These are phyloP conservation scores for Hippasteria phrygiana DNA, from an alignment of 53 echinoderm and acorn worm species.

Conservation along the genomic window DNA sequence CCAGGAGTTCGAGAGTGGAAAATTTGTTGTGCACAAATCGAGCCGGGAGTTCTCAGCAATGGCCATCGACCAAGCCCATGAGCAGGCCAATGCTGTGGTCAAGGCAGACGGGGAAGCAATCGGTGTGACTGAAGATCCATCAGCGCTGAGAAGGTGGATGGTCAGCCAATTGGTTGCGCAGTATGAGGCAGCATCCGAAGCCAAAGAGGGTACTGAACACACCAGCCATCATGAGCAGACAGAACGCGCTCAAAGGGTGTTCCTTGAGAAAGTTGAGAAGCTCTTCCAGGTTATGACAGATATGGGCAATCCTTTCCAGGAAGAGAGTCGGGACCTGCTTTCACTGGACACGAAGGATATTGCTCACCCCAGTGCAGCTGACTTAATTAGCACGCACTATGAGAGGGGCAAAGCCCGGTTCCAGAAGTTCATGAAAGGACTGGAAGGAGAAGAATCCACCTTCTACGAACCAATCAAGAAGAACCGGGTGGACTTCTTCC, in stretches of 20 bases:
- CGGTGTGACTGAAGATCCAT: slow-evolving; percentile 40
- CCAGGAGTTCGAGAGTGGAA: slow-evolving; percentile 22
- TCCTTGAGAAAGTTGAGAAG: slow-evolving; percentile 22
- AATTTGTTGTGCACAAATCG: slow-evolving; percentile 32
- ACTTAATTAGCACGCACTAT: slow-evolving; percentile 30
- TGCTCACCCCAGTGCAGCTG: slow-evolving; percentile 5
- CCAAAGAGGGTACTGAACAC: neutral
- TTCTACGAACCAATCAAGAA: slow-evolving; percentile 31
- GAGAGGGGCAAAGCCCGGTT: slow-evolving; percentile 25
- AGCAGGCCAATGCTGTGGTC: slow-evolving; percentile 29
- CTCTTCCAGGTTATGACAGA: slow-evolving; percentile 5
- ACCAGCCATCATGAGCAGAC: slow-evolving; percentile 16
- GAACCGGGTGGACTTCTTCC: slow-evolving; percentile 16
- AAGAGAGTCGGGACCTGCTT: slow-evolving; percentile 8
- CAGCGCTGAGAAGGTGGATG: slow-evolving; percentile 62
- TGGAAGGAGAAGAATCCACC: neutral
- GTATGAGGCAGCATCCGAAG: slow-evolving; percentile 65
- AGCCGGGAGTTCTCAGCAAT: slow-evolving; percentile 39
- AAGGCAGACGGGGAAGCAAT: slow-evolving; percentile 39
- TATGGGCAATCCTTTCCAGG: slow-evolving; percentile 43
- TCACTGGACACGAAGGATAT: slow-evolving; percentile 58
- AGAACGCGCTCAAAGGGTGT: neutral
- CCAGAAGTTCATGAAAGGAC: neutral
- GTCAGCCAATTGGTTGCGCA: too few species aligned
- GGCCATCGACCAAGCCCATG: slow-evolving; percentile 55